Base-by-base conservation (phyloP, 2,797 vertebrate genomes). In the Microchirus variegatus region DNA sequence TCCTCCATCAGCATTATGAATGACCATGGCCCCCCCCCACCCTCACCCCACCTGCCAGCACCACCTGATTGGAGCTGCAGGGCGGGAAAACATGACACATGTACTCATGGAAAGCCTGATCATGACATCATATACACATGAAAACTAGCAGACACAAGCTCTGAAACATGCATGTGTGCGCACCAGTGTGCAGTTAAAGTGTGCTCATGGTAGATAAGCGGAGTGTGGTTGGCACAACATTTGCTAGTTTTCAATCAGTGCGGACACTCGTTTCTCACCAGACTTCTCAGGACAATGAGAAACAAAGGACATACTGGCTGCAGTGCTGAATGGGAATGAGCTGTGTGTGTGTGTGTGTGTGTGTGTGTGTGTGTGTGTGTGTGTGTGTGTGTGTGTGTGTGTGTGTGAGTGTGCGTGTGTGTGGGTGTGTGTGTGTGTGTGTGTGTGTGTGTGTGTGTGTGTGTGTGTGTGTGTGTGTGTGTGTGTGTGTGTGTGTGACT, bases 301-400 rank as follows among this genome's bases (percentile, higher is more conserved):
- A 76, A 71, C 73, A 87, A 86, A 88, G 88, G 85, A 81, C 84
- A 77, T 2, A 60, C 58, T 37, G 52, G 18, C 63, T 59, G 71
- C 76, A 66, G 67, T 75, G 75, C 50, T 59, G 82, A 87, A 87
- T 86, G 67, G 80, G 37, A 85, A 85, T 84, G 67, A 82, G 80
- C 60, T 62, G 47, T 62, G 8, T 53, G 11, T 36, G 19, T 64
- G 19, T 59, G 40, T 43, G 58, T 43, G 31, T 44, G 48, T 61
- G 64, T 47, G 45, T 43, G 55, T 22, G 13, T 9, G 59, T 19
- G 60, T 16, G 49, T 15, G 45, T 36, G 37, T 50, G 13, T 36
- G 52, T 22, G 22, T 22, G 22, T 62, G 8, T 53, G 11, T 36
- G 19, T 64, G 19, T 59, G 40, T 43, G 58, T 43, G 31, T 44